A percentile compares a stretch with the other conserved stretches of the same genome.
These are phyloP conservation scores for Trichogramma pretiosum DNA, from an alignment of 1,140 invertebrate genomes.

Conservation along the genomic window DNA sequence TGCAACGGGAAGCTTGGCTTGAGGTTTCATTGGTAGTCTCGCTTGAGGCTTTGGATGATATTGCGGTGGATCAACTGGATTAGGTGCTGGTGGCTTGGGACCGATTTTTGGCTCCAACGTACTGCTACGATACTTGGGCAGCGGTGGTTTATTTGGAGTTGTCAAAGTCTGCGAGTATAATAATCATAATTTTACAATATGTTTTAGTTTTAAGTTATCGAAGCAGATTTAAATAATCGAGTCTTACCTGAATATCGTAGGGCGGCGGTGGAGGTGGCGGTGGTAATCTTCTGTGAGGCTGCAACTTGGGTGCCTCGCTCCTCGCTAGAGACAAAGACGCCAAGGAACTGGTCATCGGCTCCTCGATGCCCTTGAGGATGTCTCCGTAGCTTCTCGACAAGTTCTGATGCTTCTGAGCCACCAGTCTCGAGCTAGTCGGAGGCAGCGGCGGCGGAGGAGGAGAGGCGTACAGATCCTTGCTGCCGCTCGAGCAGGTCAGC, in stretches of 20 bases:
- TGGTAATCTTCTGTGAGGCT: background rate
- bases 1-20: too few species aligned
- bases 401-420: conserved; percentile 37
- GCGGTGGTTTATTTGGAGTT: too few species aligned
- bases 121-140: too few species aligned
- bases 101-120: too few species aligned
- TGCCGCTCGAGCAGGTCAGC: conserved; percentile 41
- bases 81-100: too few species aligned
- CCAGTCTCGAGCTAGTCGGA: conserved; percentile 42
- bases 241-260: conserved; percentile 47
- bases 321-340: background rate
- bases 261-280: conserved; percentile 62
- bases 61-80: too few species aligned
- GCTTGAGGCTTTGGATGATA: too few species aligned
- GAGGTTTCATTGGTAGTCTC: too few species aligned
- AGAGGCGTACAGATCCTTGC: conserved; percentile 23
- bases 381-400: conserved; percentile 70
- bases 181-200: too few species aligned
- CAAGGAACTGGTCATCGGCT: conserved; percentile 1
- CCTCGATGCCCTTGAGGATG: conserved; percentile 58
- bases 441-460: conserved; percentile 23
- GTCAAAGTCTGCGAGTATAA: too few species aligned
- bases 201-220: too few species aligned
- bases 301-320: background rate
- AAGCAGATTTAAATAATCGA: too few species aligned